Percentiles rank a stretch among this genome's conserved stretches.
Evolutionary conservation across 2,797 vertebrate species (phyloP).

Genomic region (Astyanax mexicanus): DNA sequence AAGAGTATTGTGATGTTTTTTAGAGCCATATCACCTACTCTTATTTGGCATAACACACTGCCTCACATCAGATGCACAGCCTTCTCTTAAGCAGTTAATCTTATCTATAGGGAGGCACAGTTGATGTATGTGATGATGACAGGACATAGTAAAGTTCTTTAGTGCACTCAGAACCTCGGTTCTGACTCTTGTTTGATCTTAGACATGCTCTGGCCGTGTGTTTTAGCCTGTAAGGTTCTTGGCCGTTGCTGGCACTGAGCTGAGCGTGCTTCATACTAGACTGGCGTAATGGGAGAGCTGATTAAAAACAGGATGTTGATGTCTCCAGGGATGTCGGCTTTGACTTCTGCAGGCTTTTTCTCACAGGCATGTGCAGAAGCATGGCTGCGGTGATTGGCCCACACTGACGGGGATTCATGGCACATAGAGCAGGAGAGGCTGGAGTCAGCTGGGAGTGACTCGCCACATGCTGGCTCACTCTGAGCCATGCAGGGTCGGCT

Average conservation of each 20-base stretch:
- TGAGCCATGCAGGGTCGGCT: background rate
- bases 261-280: constrained; percentile 16
- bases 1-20: too few relatives aligned
- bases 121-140: too few relatives aligned
- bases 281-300: constrained; percentile 46
- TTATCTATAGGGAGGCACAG: too few relatives aligned
- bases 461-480: too few relatives aligned
- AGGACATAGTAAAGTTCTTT: too few relatives aligned
- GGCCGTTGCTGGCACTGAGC: constrained; percentile 22
- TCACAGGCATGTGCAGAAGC: constrained; percentile 25
- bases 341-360: constrained; percentile 34
- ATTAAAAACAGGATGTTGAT: constrained; percentile 65
- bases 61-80: too few relatives aligned
- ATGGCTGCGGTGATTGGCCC: constrained; percentile 32
- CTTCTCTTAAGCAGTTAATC: too few relatives aligned
- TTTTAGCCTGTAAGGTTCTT: background rate
- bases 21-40: too few relatives aligned
- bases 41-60: too few relatives aligned
- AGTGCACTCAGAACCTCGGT: too few relatives aligned
- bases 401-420: background rate
- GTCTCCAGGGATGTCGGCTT: constrained; percentile 44
- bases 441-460: too few relatives aligned
- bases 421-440: constrained; percentile 1
- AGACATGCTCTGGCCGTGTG: background rate
- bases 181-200: too few relatives aligned